A percentile compares a stretch with the other conserved stretches of the same genome.
Conservation (phyloP, 2,797 vertebrate species). For the Etheostoma perlongum region DNA sequence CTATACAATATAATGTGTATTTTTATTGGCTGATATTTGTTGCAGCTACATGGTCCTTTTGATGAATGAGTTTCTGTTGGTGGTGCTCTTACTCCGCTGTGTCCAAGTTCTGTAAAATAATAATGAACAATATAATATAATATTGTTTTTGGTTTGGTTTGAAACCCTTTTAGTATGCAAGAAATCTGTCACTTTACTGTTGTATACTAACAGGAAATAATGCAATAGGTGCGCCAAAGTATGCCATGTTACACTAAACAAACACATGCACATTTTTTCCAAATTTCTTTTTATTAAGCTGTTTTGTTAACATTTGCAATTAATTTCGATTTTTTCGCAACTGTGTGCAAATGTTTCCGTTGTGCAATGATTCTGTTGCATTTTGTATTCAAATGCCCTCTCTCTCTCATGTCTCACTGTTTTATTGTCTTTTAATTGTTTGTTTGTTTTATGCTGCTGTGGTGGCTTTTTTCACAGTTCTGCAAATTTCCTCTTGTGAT, state of each 20-base stretch:
- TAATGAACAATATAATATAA: not conserved
- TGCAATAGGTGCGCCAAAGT: not conserved
- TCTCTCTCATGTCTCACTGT: no score
- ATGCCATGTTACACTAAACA: no score
- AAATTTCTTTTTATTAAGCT: no score
- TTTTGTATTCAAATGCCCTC: not conserved
- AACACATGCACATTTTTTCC: no score
- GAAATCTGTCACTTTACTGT: not conserved
- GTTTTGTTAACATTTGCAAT: not conserved
- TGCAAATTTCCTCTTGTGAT: no score
- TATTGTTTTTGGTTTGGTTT: not conserved
- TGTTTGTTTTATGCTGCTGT: no score
- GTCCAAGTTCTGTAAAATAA: not conserved
- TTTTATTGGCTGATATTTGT: not conserved
- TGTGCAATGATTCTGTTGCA: not conserved
- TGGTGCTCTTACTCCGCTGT: not conserved
- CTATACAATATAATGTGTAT: not conserved
- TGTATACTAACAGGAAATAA: no score
- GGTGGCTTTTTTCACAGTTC: no score
- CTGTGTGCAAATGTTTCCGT: not conserved
- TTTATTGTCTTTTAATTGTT: no score
- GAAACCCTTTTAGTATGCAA: not conserved
- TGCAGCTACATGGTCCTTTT: not conserved
- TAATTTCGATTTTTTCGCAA: not conserved
- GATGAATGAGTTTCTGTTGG: not conserved